phyloP scores from a whole-genome alignment of 2,888 invertebrate species.

The Agrochola macilenta region DNA sequence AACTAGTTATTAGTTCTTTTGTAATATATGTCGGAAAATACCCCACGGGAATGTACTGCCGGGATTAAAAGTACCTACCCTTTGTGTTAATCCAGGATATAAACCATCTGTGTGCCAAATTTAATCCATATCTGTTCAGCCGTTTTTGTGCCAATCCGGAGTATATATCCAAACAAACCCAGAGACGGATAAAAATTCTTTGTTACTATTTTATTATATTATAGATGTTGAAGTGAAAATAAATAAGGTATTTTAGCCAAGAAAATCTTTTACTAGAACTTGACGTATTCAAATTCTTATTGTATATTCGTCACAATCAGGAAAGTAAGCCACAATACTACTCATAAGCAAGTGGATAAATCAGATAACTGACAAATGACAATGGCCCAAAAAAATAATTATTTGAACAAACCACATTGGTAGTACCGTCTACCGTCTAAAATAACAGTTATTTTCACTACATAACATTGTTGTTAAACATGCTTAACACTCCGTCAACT shows the following conservation, averaged over 20 bases:
- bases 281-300: not conserved
- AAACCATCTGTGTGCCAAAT: not conserved
- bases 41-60: not conserved
- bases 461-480: conserved; percentile 4
- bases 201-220: not conserved
- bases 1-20: too few species aligned
- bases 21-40: not conserved
- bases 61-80: not conserved
- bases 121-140: not conserved
- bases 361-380: not conserved
- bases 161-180: not conserved
- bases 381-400: too few species aligned
- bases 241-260: not conserved
- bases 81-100: not conserved
- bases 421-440: not conserved
- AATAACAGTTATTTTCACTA: not conserved
- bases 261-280: not conserved
- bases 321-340: not conserved
- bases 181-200: not conserved
- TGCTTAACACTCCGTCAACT: not conserved
- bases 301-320: not conserved
- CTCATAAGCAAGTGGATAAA: not conserved
- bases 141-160: not conserved
- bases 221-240: not conserved
- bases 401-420: not conserved